Percentiles rank a stretch among this genome's conserved stretches.
phyloP scores from a whole-genome alignment of 35 echinoderm and acorn worm genomes.

The Stichopus chloronotus region DNA sequence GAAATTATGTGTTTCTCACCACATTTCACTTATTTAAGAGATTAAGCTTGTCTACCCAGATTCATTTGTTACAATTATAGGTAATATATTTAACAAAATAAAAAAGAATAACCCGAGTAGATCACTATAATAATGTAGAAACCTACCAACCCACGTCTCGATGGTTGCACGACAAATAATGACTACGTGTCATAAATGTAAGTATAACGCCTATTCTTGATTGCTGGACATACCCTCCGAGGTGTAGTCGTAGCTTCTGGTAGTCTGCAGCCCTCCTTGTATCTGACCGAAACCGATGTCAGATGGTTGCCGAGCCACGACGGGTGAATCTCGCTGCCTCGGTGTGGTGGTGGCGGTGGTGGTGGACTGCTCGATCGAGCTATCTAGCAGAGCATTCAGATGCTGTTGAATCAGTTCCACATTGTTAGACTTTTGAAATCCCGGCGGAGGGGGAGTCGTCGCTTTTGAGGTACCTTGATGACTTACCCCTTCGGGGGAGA shows the following conservation, averaged over 20 bases:
- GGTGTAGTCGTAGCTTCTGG: background rate
- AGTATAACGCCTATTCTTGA: too few relatives aligned
- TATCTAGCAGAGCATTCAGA: constrained; percentile 36
- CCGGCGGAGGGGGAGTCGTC: constrained; percentile 33
- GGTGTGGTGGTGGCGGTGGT: background rate
- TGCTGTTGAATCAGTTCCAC: constrained; percentile 38
- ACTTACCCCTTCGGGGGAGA: background rate
- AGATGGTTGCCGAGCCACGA: background rate
- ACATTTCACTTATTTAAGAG: too few relatives aligned
- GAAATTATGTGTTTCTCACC: too few relatives aligned
- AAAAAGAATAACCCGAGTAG: too few relatives aligned
- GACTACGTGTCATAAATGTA: too few relatives aligned
- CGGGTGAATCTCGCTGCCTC: background rate
- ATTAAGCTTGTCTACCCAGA: too few relatives aligned
- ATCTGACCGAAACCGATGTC: background rate
- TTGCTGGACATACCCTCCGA: background rate
- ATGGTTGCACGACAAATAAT: too few relatives aligned
- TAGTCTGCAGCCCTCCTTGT: background rate
- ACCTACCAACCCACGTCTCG: too few relatives aligned
- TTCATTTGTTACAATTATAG: too few relatives aligned
- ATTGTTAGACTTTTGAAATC: constrained; percentile 43
- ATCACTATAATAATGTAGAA: too few relatives aligned
- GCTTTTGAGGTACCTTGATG: background rate
- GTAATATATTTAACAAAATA: too few relatives aligned
- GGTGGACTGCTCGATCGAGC: background rate